Evolutionary conservation across 2,888 invertebrate species (phyloP).

Genomic region (Drosophila dives): DNA sequence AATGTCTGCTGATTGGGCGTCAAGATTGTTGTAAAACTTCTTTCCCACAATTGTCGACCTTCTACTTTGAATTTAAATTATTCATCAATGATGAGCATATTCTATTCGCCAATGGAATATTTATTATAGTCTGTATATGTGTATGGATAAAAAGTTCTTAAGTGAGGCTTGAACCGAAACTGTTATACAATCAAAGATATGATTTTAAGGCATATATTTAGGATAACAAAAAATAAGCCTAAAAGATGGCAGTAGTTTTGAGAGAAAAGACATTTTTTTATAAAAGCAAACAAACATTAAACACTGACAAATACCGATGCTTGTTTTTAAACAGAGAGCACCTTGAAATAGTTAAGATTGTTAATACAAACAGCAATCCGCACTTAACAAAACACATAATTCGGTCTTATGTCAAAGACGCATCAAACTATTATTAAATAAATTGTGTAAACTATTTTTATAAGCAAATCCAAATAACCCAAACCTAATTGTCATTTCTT

Average conservation of each 20-base stretch:
- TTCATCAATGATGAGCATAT: conserved; percentile 1
- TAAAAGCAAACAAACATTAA: not conserved
- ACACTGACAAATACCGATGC: not conserved
- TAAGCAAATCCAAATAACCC: not conserved
- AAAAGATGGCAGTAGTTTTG: conserved; percentile 8
- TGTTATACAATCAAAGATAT: conserved; percentile 14
- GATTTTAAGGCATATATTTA: conserved; percentile 15
- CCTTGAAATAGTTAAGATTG: not conserved
- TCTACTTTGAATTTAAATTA: conserved; percentile 27
- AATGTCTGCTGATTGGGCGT: conserved; percentile 36
- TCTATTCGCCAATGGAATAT: not conserved
- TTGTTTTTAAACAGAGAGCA: not conserved
- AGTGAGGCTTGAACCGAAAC: not conserved
- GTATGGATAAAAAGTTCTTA: not conserved
- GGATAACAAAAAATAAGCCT: conserved; percentile 11
- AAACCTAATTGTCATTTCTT: not conserved
- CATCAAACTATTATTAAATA: not conserved
- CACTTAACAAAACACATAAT: not conserved
- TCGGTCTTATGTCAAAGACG: not conserved
- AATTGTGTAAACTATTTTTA: not conserved
- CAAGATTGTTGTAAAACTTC: conserved; percentile 45
- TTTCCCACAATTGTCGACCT: conserved; percentile 36
- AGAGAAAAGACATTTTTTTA: not conserved
- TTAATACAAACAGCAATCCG: not conserved
- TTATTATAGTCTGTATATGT: not conserved